Conservation (phyloP, 2,797 vertebrate species). For the Tauraco hartlaubi region DNA sequence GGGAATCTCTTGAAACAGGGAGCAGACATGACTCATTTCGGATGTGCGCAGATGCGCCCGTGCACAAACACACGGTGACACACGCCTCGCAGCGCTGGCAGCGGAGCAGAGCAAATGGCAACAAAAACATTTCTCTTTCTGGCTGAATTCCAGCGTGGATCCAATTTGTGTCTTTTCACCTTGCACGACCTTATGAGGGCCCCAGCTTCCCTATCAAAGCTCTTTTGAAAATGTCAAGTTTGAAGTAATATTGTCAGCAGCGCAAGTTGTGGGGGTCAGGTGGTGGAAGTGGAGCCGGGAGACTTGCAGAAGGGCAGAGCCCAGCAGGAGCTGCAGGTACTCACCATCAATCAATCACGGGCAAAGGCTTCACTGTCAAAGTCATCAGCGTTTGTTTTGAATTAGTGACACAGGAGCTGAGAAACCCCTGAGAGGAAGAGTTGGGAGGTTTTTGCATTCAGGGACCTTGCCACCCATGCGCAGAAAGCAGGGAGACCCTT, state of each 20-base stretch:
- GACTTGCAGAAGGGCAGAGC: background rate
- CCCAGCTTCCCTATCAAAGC: background rate
- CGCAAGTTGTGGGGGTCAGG: background rate
- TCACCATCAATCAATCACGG: background rate
- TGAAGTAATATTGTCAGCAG: background rate
- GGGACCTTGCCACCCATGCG: rapidly evolving
- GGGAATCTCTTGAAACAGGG: background rate
- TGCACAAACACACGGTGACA: background rate
- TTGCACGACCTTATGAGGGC: background rate
- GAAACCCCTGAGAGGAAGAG: background rate
- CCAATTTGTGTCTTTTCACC: background rate
- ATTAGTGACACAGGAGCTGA: background rate
- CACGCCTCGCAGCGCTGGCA: background rate
- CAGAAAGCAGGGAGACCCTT: background rate
- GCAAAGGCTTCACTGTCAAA: background rate
- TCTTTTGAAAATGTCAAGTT: background rate
- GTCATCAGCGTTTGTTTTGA: background rate
- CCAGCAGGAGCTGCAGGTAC: background rate
- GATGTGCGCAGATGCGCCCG: background rate
- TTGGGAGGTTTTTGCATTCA: background rate
- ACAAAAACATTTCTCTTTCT: background rate
- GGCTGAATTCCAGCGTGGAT: background rate
- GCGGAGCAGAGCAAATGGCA: background rate
- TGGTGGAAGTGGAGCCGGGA: background rate
- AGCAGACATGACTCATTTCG: background rate